phyloP scores from a whole-genome alignment of 2,113 vertebrate genomes.

The Pteruthius melanotis region DNA sequence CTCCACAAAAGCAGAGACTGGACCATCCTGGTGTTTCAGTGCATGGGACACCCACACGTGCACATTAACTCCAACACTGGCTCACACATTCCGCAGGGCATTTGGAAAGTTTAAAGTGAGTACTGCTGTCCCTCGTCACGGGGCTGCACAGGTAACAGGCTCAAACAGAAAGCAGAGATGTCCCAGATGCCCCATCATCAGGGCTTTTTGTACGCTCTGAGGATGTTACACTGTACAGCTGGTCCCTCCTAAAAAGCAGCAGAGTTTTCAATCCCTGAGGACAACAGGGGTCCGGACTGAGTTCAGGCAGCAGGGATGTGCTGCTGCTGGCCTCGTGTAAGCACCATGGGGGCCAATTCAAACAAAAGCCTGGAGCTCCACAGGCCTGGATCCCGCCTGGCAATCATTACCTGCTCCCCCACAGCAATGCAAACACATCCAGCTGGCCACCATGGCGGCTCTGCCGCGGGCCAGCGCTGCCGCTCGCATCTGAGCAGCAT shows the following conservation, averaged over 20 bases:
- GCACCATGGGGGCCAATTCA: neutral
- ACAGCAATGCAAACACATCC: neutral
- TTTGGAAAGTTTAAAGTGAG: neutral
- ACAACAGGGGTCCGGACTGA: fast-evolving
- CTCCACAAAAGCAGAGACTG: neutral
- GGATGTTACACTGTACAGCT: no score
- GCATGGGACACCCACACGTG: fast-evolving
- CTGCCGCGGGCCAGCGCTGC: fast-evolving
- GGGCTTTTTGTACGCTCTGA: neutral
- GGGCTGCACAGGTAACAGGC: neutral
- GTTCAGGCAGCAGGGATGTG: neutral
- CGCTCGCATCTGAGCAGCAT: fast-evolving
- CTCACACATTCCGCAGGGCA: neutral
- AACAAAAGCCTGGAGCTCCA: neutral
- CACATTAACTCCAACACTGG: no score
- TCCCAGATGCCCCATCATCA: neutral
- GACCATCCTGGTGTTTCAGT: neutral
- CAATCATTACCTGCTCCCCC: neutral
- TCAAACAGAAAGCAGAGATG: neutral
- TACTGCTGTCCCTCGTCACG: neutral
- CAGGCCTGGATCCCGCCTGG: neutral
- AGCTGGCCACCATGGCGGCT: fast-evolving
- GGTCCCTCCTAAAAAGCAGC: neutral
- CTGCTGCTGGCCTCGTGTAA: neutral
- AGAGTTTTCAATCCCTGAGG: neutral